Evolutionary conservation across 2,888 invertebrate species (phyloP).

Genomic region (Bibio marci): DNA sequence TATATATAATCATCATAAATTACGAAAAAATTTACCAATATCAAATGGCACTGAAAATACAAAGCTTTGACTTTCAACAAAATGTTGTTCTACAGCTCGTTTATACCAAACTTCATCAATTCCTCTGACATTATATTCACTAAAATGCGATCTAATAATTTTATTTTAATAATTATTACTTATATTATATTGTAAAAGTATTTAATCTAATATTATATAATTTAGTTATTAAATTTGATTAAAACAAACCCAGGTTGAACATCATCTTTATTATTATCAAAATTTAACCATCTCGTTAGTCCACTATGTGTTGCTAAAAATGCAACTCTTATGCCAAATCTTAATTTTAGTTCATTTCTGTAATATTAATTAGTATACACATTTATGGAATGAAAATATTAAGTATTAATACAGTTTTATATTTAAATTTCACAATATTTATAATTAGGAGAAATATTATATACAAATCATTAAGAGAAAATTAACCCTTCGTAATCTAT

Average conservation of each 20-base stretch:
- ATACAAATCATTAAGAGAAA: too few species aligned
- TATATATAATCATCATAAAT: constrained; percentile 1
- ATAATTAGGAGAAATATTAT: too few species aligned
- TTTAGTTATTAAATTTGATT: neutral
- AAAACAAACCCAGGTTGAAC: constrained; percentile 24
- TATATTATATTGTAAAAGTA: neutral
- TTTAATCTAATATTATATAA: neutral
- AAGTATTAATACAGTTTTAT: too few species aligned
- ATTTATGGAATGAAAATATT: too few species aligned
- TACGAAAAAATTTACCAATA: constrained; percentile 24
- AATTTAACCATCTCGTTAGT: constrained; percentile 74
- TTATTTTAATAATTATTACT: neutral
- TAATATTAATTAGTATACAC: too few species aligned
- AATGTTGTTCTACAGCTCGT: constrained; percentile 73
- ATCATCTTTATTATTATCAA: constrained; percentile 37
- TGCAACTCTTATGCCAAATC: constrained; percentile 68
- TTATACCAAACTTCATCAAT: constrained; percentile 83
- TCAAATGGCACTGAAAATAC: constrained; percentile 65
- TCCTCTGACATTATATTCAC: constrained; percentile 53
- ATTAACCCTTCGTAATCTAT: too few species aligned
- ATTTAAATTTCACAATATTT: too few species aligned
- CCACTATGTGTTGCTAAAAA: constrained; percentile 86
- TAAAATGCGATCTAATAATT: constrained; percentile 50
- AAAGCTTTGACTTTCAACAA: constrained; percentile 58
- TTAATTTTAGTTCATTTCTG: constrained; percentile 68